Evolutionary conservation across 2,888 invertebrate genomes (phyloP), one percentile per base, ranked within the genome.

Genomic region (Micropterix aruncella): DNA sequence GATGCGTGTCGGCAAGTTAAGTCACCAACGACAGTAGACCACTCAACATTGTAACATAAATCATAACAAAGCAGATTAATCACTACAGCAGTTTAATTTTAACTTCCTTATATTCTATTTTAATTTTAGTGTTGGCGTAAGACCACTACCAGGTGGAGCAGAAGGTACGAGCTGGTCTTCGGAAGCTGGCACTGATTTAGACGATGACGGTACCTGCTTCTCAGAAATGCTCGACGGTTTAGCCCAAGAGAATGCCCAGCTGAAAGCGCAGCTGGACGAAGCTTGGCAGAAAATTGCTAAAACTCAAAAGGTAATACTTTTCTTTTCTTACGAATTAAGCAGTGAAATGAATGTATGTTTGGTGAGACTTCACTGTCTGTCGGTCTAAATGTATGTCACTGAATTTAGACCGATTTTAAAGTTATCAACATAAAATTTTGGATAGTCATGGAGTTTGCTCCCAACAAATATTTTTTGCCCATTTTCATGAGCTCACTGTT

Each of bases 221-320:
- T 79, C 50, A 57, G 86, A 87, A 53, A 84, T 89, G 66, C 77
- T 91, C 12, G 87, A 90, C 57, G 78, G 85, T 45, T 69, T 92
- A 9, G 82, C 86, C 43, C 81, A 85, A 43, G 92, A 93, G 67
- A 91, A 91, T 61, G 82, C 82, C 55, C 77, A 80, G 51, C 75
- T 93, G 49, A 85, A 90, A 65, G 69, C 83, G 43, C 90, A 92
- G 60, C 66, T 92, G n/a, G 81, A 84, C 44, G 77, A 82, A 52
- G 89, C 83, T 51, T 83, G 84, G 56, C 82, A 82, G 57, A 83
- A 89, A 55, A 84, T 90, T 48, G 80, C 85, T 40, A 90, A 88
- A 63, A 82, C 91, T 38, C 83, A 85, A 61, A 90, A 90, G 77
- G 87, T 87, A 60, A n/a, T n/a, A n/a, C n/a, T n/a, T n/a, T n/a